A percentile compares a stretch with the other conserved stretches of the same genome.
Conservation (phyloP, 1,140 invertebrate species). For the Trialeurodes vaporariorum region DNA sequence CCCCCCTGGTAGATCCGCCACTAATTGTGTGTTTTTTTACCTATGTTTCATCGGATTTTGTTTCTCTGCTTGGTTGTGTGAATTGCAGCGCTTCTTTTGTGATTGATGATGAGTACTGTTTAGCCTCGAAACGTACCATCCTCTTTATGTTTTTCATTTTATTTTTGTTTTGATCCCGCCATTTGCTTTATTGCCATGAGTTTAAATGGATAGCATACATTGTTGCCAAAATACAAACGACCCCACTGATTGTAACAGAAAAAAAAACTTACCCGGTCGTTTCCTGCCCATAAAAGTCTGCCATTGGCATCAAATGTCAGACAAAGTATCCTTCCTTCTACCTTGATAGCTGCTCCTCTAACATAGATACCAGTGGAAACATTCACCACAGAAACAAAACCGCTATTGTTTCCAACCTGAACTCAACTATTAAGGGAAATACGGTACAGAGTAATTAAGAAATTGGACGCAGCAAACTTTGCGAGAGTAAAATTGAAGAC, state of each 20-base stretch:
- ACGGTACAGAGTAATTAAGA: too few species aligned
- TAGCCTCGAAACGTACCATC: too few species aligned
- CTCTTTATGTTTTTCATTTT: background rate
- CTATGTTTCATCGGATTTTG: too few species aligned
- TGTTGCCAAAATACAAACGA: conserved; percentile 4
- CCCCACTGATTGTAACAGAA: conserved; percentile 3
- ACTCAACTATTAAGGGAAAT: too few species aligned
- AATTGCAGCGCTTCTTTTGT: too few species aligned
- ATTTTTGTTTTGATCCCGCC: background rate
- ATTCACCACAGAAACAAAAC: conserved; percentile 67
- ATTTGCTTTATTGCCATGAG: background rate
- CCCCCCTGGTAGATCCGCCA: too few species aligned
- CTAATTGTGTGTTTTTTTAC: too few species aligned
- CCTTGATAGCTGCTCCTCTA: conserved; percentile 55
- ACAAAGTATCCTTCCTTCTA: conserved; percentile 59
- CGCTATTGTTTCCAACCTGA: conserved; percentile 62
- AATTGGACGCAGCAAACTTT: too few species aligned
- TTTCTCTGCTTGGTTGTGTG: too few species aligned
- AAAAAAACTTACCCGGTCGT: conserved; percentile 51
- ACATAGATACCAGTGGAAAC: conserved; percentile 76
- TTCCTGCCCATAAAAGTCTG: conserved; percentile 69
- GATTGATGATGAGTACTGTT: too few species aligned
- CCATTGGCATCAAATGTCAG: conserved; percentile 68
- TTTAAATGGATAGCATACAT: conserved; percentile 1
- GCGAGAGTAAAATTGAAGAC: too few species aligned